Evolutionary conservation across 2,797 vertebrate species (phyloP).

Genomic region (Craterocephalus amniculus): DNA sequence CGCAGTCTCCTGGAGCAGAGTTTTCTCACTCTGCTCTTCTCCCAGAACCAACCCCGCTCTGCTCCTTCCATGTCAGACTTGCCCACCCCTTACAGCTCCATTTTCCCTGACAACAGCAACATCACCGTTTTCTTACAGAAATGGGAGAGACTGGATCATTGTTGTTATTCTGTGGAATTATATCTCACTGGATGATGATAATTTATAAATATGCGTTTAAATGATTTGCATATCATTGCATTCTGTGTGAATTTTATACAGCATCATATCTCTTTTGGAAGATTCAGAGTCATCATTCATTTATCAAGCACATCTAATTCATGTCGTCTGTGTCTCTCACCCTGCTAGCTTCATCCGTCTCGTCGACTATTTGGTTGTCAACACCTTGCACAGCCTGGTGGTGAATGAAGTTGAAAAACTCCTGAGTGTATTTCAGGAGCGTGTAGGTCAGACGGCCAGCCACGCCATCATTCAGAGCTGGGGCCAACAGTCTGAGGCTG

Average conservation of each 20-base stretch:
- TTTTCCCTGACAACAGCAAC: no score
- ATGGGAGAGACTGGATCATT: no score
- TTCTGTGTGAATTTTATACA: background rate
- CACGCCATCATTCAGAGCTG: slow-evolving; percentile 79
- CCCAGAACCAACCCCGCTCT: no score
- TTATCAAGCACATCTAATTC: background rate
- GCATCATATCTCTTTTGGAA: no score
- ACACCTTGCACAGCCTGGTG: slow-evolving; percentile 83
- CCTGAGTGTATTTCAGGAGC: slow-evolving; percentile 80
- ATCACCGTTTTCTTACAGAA: no score
- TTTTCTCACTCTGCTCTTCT: no score
- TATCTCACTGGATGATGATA: no score
- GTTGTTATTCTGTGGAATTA: no score
- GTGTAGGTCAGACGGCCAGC: slow-evolving; percentile 77
- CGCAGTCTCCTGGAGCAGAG: no score
- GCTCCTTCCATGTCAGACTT: no score
- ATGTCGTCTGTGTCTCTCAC: background rate
- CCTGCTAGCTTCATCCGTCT: slow-evolving; percentile 86
- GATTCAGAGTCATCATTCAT: background rate
- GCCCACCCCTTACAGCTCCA: no score
- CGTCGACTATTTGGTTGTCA: slow-evolving; percentile 87
- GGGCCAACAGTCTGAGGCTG: slow-evolving; percentile 51
- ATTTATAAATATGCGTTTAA: background rate
- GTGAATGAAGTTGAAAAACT: slow-evolving; percentile 81
- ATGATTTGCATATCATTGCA: background rate